Base-by-base conservation (phyloP, 2,113 vertebrate species). In the Callionymus lyra region DNA sequence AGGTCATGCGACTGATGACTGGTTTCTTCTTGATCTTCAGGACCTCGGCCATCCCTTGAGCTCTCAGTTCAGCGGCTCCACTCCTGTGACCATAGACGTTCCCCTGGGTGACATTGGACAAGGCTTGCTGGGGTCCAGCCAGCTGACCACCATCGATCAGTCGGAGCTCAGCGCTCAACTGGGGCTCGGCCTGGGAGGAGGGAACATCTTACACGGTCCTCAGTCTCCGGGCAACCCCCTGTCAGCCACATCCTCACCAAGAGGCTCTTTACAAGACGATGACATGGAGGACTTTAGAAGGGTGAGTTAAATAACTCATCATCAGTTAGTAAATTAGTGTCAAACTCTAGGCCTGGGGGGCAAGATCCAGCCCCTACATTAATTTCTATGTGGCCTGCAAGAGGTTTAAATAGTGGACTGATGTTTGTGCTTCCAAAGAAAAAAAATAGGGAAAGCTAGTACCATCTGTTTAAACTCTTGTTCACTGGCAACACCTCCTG, bases 121-220 rank as follows among this genome's bases (percentile, higher is more conserved):
- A 8, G 63, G 83, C 39, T 67, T 94, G 19, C 72, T 91, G 70
- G 86, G 87, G 6, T 89, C 91, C 51, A 85, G 72, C 72, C 88
- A 90, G 66, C 74, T 93, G 52, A 93, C 90, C 57, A 93, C 92
- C 31, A 94, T 94, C 16, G 92, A 94, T 79, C 91, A 94, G 19
- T 91, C 91, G 0, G 91, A 94, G 77, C 86, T 94, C 56, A 91
- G 88, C 31, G 83, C 87, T 31, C 91, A 94, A 34, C 88, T 94
- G 46, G 91, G 91, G 11, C 83, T 94, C 6, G 88, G 88, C 21
- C 63, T 93, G 45, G 90, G 89, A 1, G 86, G 85, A 2, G 82
- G 86, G 6, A 70, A 79, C 46, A 89, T 89, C 31, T 34, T 93
- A 36, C 83, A 87, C 1, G 80, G 78, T 14, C 50, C 86, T 1